phyloP scores from a whole-genome alignment of 2,888 invertebrate genomes.

The Scrobipalpa costella region DNA sequence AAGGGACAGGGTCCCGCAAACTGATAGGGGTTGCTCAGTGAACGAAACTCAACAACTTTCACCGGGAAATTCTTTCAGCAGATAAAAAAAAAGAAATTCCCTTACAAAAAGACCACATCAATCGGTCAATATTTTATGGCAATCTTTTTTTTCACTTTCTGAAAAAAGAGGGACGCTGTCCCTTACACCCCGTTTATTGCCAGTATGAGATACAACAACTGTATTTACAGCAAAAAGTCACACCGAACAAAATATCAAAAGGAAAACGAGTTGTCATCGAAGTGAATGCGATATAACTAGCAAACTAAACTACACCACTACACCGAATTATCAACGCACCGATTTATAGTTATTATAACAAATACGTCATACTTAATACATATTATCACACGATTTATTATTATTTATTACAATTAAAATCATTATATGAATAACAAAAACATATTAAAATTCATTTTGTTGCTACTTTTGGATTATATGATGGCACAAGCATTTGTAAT shows the following conservation, averaged over 20 bases:
- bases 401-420: conserved; percentile 7
- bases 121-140: too few relatives aligned
- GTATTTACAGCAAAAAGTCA: too few relatives aligned
- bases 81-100: too few relatives aligned
- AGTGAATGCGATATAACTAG: conserved; percentile 1
- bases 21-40: too few relatives aligned
- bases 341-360: conserved; percentile 28
- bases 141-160: too few relatives aligned
- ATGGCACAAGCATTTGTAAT: conserved; percentile 16
- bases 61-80: too few relatives aligned
- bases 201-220: too few relatives aligned
- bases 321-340: conserved; percentile 30
- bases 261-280: conserved; percentile 18
- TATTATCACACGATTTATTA: conserved; percentile 32
- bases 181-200: too few relatives aligned
- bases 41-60: too few relatives aligned
- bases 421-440: conserved; percentile 12
- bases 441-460: neutral
- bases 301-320: conserved; percentile 12
- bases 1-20: too few relatives aligned
- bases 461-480: conserved; percentile 7
- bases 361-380: conserved; percentile 25
- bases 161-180: too few relatives aligned
- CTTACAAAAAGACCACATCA: too few relatives aligned
- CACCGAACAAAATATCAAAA: neutral